Evolutionary conservation across 2,888 invertebrate genomes (phyloP).

Genomic region (Melipona bicolor): DNA sequence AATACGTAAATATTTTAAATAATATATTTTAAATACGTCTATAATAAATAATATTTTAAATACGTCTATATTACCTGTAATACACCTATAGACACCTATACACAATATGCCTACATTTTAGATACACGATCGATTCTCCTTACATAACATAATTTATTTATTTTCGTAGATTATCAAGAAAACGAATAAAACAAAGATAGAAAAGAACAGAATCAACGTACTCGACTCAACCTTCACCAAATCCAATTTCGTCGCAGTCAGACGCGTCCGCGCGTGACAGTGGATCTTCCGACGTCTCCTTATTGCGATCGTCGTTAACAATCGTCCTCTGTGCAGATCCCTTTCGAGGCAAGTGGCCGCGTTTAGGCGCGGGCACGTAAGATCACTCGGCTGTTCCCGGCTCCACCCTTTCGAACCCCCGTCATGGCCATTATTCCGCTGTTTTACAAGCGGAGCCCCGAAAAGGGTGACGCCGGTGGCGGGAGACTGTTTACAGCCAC

Average conservation of each 20-base stretch:
- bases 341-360: constrained; percentile 40
- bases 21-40: too few species aligned
- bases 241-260: background rate
- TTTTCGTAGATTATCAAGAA: background rate
- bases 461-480: constrained; percentile 15
- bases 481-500: constrained; percentile 30
- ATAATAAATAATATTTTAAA: too few species aligned
- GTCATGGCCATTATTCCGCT: constrained; percentile 39
- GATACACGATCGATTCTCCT: too few species aligned
- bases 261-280: constrained; percentile 4
- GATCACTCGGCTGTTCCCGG: constrained; percentile 43
- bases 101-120: too few species aligned
- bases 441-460: constrained; percentile 13
- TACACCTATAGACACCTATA: too few species aligned
- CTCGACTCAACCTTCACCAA: background rate
- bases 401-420: background rate
- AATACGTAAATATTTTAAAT: too few species aligned
- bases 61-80: too few species aligned
- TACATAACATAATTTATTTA: too few species aligned
- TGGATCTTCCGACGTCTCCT: constrained; percentile 27
- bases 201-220: background rate
- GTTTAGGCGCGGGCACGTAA: constrained; percentile 61
- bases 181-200: background rate
- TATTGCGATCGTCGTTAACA: constrained; percentile 51
- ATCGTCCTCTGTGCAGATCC: constrained; percentile 27